Conservation (phyloP, 2,797 vertebrate species). For the Rhodeus uyekii region DNA sequence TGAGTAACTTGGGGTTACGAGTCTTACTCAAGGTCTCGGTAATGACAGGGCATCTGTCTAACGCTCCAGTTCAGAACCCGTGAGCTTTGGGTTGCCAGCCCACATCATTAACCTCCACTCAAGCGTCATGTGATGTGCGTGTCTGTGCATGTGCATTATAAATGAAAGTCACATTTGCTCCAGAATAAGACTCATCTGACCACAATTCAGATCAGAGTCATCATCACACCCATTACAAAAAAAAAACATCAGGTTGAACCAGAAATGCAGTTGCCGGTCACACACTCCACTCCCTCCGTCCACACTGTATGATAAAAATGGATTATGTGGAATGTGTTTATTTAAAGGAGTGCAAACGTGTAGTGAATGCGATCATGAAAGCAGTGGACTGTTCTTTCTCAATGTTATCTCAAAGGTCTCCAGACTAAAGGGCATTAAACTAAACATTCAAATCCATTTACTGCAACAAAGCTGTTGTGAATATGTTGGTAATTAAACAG, state of each 20-base stretch:
- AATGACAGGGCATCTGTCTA: constrained; percentile 18
- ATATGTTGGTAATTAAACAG: neutral
- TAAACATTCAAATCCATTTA: constrained; percentile 1
- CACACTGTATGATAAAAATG: neutral
- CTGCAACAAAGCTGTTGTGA: neutral
- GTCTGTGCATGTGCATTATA: constrained; percentile 12
- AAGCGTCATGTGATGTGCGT: constrained; percentile 35
- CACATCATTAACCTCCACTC: constrained; percentile 20
- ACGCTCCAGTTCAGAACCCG: neutral
- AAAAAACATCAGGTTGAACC: constrained; percentile 58
- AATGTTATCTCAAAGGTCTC: neutral
- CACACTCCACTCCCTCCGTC: neutral
- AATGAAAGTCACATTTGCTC: constrained; percentile 68
- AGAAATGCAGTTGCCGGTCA: neutral
- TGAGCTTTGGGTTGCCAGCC: constrained; percentile 5
- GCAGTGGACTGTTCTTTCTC: neutral
- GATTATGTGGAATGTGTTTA: neutral
- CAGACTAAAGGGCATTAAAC: neutral
- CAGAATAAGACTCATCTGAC: constrained; percentile 49
- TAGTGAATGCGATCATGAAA: neutral
- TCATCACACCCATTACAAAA: constrained; percentile 15
- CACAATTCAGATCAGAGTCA: constrained; percentile 29
- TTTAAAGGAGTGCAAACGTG: neutral
- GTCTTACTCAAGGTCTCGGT: constrained; percentile 10
- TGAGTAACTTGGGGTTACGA: neutral